These are phyloP conservation scores for Sus scrofa DNA, from an alignment of 2,113 vertebrate genomes.

Conservation along the genomic window DNA sequence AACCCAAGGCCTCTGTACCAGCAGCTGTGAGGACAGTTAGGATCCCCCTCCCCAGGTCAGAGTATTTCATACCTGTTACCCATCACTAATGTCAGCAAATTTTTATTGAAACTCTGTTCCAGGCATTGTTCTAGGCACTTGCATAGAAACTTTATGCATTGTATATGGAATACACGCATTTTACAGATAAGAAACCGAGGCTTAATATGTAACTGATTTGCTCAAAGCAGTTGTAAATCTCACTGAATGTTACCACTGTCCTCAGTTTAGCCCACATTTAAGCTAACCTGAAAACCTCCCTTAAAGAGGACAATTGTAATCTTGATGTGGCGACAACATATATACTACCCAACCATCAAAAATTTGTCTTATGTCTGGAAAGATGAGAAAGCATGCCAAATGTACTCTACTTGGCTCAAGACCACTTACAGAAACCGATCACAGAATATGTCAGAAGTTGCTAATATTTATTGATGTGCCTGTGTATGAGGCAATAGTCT, in stretches of 20 bases:
- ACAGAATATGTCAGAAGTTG: neutral
- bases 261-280: neutral
- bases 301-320: neutral
- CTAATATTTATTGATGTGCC: neutral
- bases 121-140: slow-evolving; percentile 7
- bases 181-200: neutral
- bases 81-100: neutral
- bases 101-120: neutral
- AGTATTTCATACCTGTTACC: neutral
- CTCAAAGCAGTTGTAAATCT: neutral
- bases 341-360: neutral
- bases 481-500: neutral
- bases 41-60: neutral
- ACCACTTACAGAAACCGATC: neutral
- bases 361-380: neutral
- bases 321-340: neutral
- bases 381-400: neutral
- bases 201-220: neutral
- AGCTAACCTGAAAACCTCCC: neutral
- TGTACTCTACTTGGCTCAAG: neutral
- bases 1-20: neutral
- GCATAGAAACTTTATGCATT: neutral
- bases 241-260: neutral
- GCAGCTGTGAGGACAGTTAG: slow-evolving; percentile 28
- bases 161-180: neutral